Evolutionary conservation across 1,140 invertebrate genomes (phyloP).

Genomic region (Leptinotarsa lineolata): DNA sequence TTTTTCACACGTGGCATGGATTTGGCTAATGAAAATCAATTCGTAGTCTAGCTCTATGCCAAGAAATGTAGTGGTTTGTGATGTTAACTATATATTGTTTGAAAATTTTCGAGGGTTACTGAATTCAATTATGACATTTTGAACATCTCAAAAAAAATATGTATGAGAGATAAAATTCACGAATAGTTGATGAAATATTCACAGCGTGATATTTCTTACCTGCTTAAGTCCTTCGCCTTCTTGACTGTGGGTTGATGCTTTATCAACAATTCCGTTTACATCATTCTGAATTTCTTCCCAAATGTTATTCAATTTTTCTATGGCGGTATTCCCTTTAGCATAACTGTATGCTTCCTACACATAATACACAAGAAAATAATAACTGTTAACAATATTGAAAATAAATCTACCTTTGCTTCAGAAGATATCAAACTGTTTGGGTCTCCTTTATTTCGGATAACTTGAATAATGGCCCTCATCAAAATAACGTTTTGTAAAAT

Average conservation of each 20-base stretch:
- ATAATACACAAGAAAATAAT: neutral
- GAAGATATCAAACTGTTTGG: constrained; percentile 48
- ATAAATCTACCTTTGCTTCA: constrained; percentile 49
- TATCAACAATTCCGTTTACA: constrained; percentile 71
- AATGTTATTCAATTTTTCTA: constrained; percentile 74
- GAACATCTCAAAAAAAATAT: no score
- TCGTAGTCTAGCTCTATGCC: no score
- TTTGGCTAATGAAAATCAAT: no score
- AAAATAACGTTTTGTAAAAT: constrained; percentile 69
- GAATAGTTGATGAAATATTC: no score
- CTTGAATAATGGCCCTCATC: constrained; percentile 68
- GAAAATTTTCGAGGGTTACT: no score
- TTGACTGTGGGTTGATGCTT: constrained; percentile 59
- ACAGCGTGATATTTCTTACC: constrained; percentile 36
- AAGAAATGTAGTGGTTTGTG: no score
- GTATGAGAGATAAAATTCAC: no score
- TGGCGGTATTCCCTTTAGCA: constrained; percentile 63
- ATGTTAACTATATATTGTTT: no score
- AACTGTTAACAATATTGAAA: neutral
- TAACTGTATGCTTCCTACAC: constrained; percentile 61
- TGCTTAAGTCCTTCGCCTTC: constrained; percentile 59
- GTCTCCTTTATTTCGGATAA: constrained; percentile 59
- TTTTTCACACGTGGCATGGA: no score
- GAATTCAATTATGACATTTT: no score
- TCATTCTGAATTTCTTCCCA: constrained; percentile 75